These are phyloP conservation scores for Brachyopa scutellaris DNA, from an alignment of 2,888 invertebrate species.

Conservation along the genomic window DNA sequence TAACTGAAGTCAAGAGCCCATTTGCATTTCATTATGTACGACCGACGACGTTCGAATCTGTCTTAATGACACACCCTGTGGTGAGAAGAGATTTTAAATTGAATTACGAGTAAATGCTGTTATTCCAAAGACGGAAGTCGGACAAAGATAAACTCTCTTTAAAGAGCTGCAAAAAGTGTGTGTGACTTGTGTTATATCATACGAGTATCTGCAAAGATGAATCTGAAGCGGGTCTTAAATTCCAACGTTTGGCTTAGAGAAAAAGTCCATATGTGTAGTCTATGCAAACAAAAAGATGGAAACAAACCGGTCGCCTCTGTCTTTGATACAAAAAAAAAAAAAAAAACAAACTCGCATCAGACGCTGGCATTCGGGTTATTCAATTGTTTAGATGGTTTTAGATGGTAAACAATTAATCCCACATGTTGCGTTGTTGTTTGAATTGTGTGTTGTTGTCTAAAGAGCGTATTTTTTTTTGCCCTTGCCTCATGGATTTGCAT, in stretches of 20 bases:
- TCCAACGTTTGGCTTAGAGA: too few relatives aligned
- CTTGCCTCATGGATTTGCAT: conserved; percentile 51
- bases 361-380: background rate
- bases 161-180: background rate
- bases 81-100: conserved; percentile 26
- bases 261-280: too few relatives aligned
- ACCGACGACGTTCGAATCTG: too few relatives aligned
- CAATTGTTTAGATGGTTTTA: conserved; percentile 18
- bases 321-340: too few relatives aligned
- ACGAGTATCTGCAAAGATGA: background rate
- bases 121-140: conserved; percentile 31
- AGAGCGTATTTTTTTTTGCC: conserved; percentile 34
- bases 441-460: conserved; percentile 42
- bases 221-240: too few relatives aligned
- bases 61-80: conserved; percentile 23
- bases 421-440: conserved; percentile 2
- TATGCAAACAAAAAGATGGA: too few relatives aligned
- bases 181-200: conserved; percentile 17
- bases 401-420: conserved; percentile 41
- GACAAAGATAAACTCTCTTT: background rate
- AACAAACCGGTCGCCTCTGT: too few relatives aligned
- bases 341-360: too few relatives aligned
- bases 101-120: conserved; percentile 21
- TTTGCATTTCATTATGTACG: too few relatives aligned
- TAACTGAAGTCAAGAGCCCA: background rate